phyloP scores from a whole-genome alignment of 2,888 invertebrate species.

The Yponomeuta plumbellus region DNA sequence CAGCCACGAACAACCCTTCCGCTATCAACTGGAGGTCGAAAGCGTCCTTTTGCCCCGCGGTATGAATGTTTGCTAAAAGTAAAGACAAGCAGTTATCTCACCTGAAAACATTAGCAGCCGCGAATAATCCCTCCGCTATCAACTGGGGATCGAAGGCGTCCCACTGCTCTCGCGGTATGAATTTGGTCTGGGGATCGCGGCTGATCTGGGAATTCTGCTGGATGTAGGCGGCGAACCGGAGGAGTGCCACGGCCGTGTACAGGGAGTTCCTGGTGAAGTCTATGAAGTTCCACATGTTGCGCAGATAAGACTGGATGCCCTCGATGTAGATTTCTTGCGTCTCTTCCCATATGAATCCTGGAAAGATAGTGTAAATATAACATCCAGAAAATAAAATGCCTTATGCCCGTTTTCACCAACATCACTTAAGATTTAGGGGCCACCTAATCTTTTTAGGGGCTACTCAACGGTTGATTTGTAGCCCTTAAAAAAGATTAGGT shows the following conservation, averaged over 20 bases:
- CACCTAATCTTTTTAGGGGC: too few relatives aligned
- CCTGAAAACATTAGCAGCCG: slow-evolving; percentile 96
- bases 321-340: slow-evolving; percentile 92
- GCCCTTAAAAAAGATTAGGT: too few relatives aligned
- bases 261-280: slow-evolving; percentile 94
- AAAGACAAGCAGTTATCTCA: slow-evolving; percentile 32
- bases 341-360: slow-evolving; percentile 94
- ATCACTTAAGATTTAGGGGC: too few relatives aligned
- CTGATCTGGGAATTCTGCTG: slow-evolving; percentile 84
- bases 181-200: slow-evolving; percentile 81
- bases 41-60: neutral
- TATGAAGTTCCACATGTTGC: slow-evolving; percentile 98
- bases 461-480: too few relatives aligned
- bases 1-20: neutral
- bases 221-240: slow-evolving; percentile 83
- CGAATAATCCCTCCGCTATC: slow-evolving; percentile 94
- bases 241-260: slow-evolving; percentile 83
- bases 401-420: too few relatives aligned
- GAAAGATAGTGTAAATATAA: slow-evolving; percentile 15
- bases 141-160: slow-evolving; percentile 95
- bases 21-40: too few relatives aligned
- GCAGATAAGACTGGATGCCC: slow-evolving; percentile 90
- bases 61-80: neutral
- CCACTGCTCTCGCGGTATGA: slow-evolving; percentile 90
- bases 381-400: too few relatives aligned